Evolutionary conservation across 2,888 invertebrate genomes (phyloP).

Genomic region (Agelastica alni): DNA sequence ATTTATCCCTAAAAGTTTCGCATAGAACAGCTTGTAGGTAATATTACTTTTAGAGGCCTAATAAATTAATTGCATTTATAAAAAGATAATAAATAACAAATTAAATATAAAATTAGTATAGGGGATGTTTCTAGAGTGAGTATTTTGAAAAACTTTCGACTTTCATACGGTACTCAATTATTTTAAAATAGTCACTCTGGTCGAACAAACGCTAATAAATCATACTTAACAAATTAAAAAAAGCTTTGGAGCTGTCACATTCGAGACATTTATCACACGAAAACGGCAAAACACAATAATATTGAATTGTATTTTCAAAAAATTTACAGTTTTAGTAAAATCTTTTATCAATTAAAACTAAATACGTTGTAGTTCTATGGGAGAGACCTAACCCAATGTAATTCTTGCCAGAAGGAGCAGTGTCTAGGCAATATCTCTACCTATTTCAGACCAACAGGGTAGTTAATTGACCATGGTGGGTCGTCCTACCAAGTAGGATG

Average conservation of each 20-base stretch:
- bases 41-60: constrained; percentile 29
- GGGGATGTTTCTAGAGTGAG: constrained; percentile 14
- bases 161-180: neutral
- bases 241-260: constrained; percentile 9
- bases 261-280: constrained; percentile 2
- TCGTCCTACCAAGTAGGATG: no score
- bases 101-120: constrained; percentile 31
- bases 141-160: constrained; percentile 9
- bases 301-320: no score
- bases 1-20: constrained; percentile 14
- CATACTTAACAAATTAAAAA: constrained; percentile 12
- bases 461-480: no score
- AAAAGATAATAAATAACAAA: constrained; percentile 42
- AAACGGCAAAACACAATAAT: neutral
- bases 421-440: no score
- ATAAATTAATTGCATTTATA: constrained; percentile 41
- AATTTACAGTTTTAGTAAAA: no score
- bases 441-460: no score
- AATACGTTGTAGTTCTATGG: no score
- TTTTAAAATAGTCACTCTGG: constrained; percentile 9
- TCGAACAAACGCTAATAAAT: constrained; percentile 7
- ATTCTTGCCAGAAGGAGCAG: no score
- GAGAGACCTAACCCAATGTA: no score
- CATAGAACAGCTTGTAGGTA: constrained; percentile 18
- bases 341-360: no score